Evolutionary conservation across 2,888 invertebrate genomes (phyloP).

Genomic region (Lepeophtheirus nordmannii): DNA sequence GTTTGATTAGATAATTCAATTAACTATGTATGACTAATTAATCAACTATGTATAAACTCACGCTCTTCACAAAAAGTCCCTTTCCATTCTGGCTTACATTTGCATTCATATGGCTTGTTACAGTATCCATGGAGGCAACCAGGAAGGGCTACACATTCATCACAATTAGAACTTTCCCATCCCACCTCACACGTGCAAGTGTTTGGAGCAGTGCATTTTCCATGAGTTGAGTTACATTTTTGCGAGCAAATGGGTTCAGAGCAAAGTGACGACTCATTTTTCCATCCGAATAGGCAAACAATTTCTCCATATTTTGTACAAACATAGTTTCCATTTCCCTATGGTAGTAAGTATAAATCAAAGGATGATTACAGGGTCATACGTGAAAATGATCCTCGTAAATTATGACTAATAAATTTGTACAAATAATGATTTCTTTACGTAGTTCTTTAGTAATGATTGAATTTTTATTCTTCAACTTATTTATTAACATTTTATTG

Average conservation of each 20-base stretch:
- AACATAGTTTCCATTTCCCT: background rate
- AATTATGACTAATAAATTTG: no score
- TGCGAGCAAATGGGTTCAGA: background rate
- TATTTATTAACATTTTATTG: no score
- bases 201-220: background rate
- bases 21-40: no score
- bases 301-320: background rate
- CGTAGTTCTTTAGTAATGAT: no score
- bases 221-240: background rate
- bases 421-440: no score
- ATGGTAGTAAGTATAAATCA: background rate
- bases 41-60: background rate
- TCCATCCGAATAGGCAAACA: background rate
- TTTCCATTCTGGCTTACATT: slow-evolving; percentile 94
- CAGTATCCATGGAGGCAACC: slow-evolving; percentile 89
- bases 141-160: slow-evolving; percentile 80
- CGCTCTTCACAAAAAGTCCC: slow-evolving; percentile 73
- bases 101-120: slow-evolving; percentile 71
- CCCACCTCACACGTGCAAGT: slow-evolving; percentile 71
- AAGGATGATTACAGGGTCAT: no score
- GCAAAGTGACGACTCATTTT: background rate
- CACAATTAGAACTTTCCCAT: slow-evolving; percentile 78
- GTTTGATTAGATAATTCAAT: no score
- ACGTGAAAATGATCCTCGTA: no score
- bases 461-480: no score